These are phyloP conservation scores for Hydropsyche tenuis DNA, from an alignment of 1,140 invertebrate genomes.

Conservation along the genomic window DNA sequence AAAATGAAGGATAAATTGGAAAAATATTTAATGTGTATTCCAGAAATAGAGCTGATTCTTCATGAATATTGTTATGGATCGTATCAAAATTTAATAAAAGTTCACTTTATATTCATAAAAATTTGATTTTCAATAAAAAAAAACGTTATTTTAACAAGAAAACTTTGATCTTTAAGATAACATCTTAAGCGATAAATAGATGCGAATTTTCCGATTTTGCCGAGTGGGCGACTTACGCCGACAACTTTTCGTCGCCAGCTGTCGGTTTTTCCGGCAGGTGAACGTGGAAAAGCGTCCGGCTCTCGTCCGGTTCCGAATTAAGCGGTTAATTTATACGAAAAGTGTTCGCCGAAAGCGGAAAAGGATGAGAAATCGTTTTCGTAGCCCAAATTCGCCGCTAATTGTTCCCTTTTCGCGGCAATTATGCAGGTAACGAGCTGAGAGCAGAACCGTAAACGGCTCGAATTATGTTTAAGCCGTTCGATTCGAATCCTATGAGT, in stretches of 20 bases:
- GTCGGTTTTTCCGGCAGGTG: background rate
- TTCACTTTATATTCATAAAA: too few species aligned
- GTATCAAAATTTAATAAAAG: too few species aligned
- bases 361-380: constrained; percentile 24
- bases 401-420: constrained; percentile 25
- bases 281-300: constrained; percentile 26
- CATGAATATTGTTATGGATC: too few species aligned
- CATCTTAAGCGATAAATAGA: constrained; percentile 1
- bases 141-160: too few species aligned
- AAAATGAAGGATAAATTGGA: too few species aligned
- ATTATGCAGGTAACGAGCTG: constrained; percentile 39
- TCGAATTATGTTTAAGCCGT: constrained; percentile 9
- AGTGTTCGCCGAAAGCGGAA: constrained; percentile 16
- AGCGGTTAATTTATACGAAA: constrained; percentile 44
- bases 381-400: constrained; percentile 31
- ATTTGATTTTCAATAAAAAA: too few species aligned
- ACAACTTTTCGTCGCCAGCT: background rate
- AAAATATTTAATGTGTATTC: too few species aligned
- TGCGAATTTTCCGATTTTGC: background rate
- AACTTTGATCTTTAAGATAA: too few species aligned
- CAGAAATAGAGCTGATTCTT: too few species aligned
- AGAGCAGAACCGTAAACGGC: background rate
- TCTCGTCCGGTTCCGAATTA: constrained; percentile 36
- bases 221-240: too few species aligned
- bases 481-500: background rate